Conservation (phyloP, 2,888 invertebrate genomes). For the Loripinus fragilis region DNA sequence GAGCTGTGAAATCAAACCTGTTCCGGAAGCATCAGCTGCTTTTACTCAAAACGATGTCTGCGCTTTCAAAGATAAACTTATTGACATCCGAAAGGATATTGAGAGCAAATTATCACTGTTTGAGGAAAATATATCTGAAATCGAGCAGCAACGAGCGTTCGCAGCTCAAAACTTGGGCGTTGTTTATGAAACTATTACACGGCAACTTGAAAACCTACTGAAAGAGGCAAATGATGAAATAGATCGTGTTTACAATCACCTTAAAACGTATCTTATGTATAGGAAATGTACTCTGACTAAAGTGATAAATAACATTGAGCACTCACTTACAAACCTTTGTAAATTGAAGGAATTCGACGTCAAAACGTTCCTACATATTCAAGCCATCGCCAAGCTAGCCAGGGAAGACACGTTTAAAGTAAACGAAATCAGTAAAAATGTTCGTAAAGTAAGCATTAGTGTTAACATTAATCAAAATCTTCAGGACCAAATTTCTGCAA, state of each 20-base stretch:
- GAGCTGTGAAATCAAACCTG: background rate
- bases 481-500: background rate
- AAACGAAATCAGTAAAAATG: background rate
- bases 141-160: background rate
- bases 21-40: background rate
- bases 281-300: background rate
- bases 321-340: background rate
- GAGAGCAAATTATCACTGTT: background rate
- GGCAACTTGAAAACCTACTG: background rate
- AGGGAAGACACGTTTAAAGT: conserved; percentile 2
- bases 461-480: background rate
- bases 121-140: background rate
- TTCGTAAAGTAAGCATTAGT: background rate
- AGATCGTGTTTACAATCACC: background rate
- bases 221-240: background rate
- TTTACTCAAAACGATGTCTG: background rate
- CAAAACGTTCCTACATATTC: background rate
- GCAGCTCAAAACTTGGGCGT: background rate
- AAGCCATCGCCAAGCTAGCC: background rate
- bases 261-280: background rate
- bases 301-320: background rate
- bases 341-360: background rate
- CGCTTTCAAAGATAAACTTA: background rate
- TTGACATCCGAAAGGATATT: background rate
- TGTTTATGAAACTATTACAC: background rate